A percentile compares a stretch with the other conserved stretches of the same genome.
These are phyloP conservation scores for Chrysochloris asiatica DNA, from an alignment of 2,113 vertebrate genomes.

Conservation along the genomic window DNA sequence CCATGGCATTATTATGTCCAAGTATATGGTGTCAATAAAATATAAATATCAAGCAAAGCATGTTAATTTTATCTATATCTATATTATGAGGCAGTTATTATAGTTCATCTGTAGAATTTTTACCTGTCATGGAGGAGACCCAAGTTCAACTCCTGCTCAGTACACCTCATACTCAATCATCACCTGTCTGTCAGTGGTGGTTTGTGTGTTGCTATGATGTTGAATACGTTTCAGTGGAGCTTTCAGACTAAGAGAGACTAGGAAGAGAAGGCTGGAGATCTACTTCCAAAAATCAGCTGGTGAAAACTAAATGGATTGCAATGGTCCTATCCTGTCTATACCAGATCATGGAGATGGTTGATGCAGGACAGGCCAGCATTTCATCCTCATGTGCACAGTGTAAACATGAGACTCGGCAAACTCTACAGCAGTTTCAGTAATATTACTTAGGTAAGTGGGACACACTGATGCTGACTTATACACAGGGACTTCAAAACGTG, in stretches of 20 bases:
- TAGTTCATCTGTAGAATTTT: background rate
- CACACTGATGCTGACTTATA: background rate
- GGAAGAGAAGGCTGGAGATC: background rate
- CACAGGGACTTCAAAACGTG: too few relatives aligned
- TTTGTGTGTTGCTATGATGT: background rate
- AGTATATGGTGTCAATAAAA: background rate
- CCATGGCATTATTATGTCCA: background rate
- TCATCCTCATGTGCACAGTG: background rate
- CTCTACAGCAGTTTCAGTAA: background rate
- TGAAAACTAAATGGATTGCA: background rate
- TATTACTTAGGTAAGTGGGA: background rate
- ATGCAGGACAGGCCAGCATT: background rate
- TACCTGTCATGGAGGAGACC: background rate
- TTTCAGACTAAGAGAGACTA: background rate
- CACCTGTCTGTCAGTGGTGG: too few relatives aligned
- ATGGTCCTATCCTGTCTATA: background rate
- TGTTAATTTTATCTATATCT: background rate
- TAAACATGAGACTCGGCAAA: background rate
- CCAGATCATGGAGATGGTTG: background rate
- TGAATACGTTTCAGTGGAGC: background rate
- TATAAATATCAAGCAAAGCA: background rate
- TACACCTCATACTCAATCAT: background rate
- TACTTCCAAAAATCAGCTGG: background rate
- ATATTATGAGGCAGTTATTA: background rate
- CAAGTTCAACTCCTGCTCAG: background rate